Evolutionary conservation across 2,113 vertebrate species (phyloP), one percentile per base, ranked within the genome.

Genomic region (Cyprinus carpio): DNA sequence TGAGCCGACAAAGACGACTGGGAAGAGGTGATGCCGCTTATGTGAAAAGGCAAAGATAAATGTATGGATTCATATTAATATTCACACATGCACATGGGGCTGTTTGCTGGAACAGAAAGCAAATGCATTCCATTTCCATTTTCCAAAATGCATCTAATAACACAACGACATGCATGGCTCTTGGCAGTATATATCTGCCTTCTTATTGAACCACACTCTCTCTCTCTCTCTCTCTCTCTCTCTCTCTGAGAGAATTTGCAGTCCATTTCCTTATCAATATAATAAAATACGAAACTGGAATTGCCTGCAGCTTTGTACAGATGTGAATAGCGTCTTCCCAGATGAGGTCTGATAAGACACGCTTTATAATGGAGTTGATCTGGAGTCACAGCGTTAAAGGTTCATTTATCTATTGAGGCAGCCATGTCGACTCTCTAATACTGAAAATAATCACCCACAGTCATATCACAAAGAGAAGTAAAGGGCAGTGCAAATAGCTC

Each of bases 231-330:
- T n/a, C n/a, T n/a, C n/a, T n/a, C n/a, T 82, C 23, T 75, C 58
- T 82, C 78, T 56, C 49, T 54, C 84, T 10, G 29, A 43, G 94
- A 93, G 78, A 54, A 94, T 95, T 95, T 95, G 93, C 78, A 85
- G 83, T 85, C 94, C 94, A 95, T 96, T 95, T 94, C 94, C 95
- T 95, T 96, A 96, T 97, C 95, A 95, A 94, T 93, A 93, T 96
- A 95, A 96, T 97, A 95, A 96, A 96, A 96, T 96, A 95, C 95
- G 96, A 96, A 95, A 94, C 94, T 90, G 93, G 94, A 95, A 95
- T 95, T 95, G 96, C 96, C 94, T 94, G 94, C 95, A 95, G 96
- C 95, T 93, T 95, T 95, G 95, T 96, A 93, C 92, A 93, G 95
- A 95, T 95, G 94, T 95, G 95, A 95, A 94, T 94, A 96, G 95